Percentiles rank a stretch among this genome's conserved stretches.
Evolutionary conservation across 2,888 invertebrate species (phyloP).

Genomic region (Nudaria mundana): DNA sequence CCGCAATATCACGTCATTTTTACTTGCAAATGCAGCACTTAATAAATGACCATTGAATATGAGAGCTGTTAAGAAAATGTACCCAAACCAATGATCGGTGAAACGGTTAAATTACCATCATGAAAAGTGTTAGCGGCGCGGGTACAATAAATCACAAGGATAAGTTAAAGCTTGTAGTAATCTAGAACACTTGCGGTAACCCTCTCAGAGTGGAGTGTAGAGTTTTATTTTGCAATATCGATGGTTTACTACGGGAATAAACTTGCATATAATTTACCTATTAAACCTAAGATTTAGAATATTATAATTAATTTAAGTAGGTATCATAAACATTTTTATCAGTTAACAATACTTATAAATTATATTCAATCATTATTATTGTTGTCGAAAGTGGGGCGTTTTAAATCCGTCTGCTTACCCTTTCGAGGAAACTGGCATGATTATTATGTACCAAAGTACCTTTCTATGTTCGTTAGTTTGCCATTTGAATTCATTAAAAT

Average conservation of each 20-base stretch:
- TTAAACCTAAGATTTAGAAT: no score
- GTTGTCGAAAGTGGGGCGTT: no score
- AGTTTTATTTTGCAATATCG: constrained; percentile 35
- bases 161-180: constrained; percentile 52
- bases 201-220: constrained; percentile 36
- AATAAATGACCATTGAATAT: constrained; percentile 45
- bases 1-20: constrained; percentile 21
- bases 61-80: constrained; percentile 39
- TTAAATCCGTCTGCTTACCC: no score
- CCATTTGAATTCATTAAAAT: no score
- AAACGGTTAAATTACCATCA: constrained; percentile 47
- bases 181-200: constrained; percentile 31
- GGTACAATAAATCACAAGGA: constrained; percentile 57
- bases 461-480: no score
- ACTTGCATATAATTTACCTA: no score
- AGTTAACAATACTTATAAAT: no score
- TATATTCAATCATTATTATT: no score
- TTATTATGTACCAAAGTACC: no score
- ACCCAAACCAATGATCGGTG: constrained; percentile 48
- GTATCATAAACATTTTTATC: no score
- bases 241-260: constrained; percentile 9
- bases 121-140: constrained; percentile 46
- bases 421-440: no score
- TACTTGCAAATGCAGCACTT: constrained; percentile 25
- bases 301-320: no score